Percentiles rank a stretch among this genome's conserved stretches.
These are phyloP conservation scores for Eubucco bourcierii DNA, from an alignment of 2,113 vertebrate species.

Conservation along the genomic window DNA sequence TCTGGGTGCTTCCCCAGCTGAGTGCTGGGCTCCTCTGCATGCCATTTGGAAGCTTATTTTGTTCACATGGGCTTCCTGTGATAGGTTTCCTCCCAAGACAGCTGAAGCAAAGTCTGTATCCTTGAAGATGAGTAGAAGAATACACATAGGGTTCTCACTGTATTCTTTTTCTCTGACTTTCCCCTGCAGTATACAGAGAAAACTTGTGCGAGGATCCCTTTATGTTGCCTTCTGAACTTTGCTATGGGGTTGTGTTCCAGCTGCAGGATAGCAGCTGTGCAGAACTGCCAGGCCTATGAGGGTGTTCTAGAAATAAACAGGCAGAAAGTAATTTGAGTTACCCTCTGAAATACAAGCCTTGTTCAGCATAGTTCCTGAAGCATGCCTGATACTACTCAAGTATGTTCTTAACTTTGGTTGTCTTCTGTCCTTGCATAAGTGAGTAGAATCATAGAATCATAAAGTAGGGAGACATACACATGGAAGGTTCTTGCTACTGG, in stretches of 20 bases:
- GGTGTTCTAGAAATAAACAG: fast-evolving
- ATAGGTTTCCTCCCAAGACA: not conserved
- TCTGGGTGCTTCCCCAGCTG: not conserved
- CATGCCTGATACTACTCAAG: fast-evolving
- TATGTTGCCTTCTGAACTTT: fast-evolving
- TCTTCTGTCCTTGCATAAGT: not conserved
- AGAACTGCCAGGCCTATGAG: not conserved
- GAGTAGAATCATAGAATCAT: too few relatives aligned
- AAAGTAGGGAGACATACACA: fast-evolving
- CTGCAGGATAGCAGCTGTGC: not conserved
- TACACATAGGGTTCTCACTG: not conserved
- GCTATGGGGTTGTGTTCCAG: not conserved
- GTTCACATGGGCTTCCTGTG: not conserved
- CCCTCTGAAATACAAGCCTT: not conserved
- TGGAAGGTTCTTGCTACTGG: not conserved
- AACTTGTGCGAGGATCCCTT: not conserved
- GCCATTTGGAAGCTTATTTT: not conserved
- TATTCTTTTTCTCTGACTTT: not conserved
- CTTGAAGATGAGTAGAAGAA: not conserved
- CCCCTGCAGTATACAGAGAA: not conserved
- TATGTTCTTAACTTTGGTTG: not conserved
- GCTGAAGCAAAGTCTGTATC: not conserved
- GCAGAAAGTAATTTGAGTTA: not conserved
- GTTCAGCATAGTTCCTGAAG: not conserved
- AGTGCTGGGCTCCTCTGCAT: not conserved